Evolutionary conservation across 1,140 invertebrate species (phyloP), one percentile per base, ranked within the genome.

Genomic region (Zaprionus lachaisei): DNA sequence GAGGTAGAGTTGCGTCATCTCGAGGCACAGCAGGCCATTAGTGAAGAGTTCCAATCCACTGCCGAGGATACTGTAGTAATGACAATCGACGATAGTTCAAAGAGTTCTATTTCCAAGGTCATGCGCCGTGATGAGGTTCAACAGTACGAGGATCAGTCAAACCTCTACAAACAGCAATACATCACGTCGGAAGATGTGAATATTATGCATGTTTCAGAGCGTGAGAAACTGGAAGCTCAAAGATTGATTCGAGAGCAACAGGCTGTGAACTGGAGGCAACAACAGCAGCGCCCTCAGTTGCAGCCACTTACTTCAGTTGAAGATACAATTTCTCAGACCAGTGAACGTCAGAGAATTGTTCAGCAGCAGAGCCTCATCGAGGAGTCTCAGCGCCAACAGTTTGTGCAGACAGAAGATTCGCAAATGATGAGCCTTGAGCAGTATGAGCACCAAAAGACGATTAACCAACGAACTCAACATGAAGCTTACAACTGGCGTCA

Each of bases 121-220:
- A 58, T 92, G 61, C 79, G 66, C 5, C 76, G 77, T 14, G 80
- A 91, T 62, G 80, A 92, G 38, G 11, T 91, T 11, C 80, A 90
- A 49, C 77, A 91, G 2, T 89, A 83, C 57, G 83, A 92, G 41
- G 90, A 92, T 62, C 79, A 91, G 28, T 81, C 80, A 0, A 75
- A 85, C 28, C 20, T 83, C 12, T 79, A 79, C 4, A 92, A 79
- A 44, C 92, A 92, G 65, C 86, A 91, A 44, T 92, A 82, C 24
- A 81, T 92, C 1, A 92, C 79, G 28, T 91, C 81, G 11, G 92
- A 93, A 64, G 92, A 93, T 67, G 83, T 91, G 1, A 92, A 90
- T 28, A 79, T 93, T 4, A 81, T 93, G 70, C 83, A 84, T 55
- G 67, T 93, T 2, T 82, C 83, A 0, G 80, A 93, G 49, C 81